Percentiles rank a stretch among this genome's conserved stretches.
Conservation (phyloP, 2,888 invertebrate genomes). For the Stratiomys singularior region DNA sequence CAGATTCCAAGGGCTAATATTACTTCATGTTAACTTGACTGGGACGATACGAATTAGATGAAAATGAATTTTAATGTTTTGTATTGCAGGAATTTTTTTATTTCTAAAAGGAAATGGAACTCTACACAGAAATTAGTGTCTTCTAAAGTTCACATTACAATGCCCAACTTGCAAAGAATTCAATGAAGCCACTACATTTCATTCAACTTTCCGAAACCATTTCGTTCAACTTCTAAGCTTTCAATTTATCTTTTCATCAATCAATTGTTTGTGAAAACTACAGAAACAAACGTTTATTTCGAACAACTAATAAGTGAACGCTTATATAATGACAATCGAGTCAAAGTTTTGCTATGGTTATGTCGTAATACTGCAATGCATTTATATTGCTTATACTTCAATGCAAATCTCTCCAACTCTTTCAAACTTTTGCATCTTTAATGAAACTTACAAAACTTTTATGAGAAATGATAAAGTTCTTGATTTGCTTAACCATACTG, state of each 20-base stretch:
- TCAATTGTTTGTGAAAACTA: background rate
- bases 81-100: too few relatives aligned
- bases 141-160: too few relatives aligned
- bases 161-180: too few relatives aligned
- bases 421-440: background rate
- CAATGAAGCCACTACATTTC: too few relatives aligned
- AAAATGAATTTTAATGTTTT: too few relatives aligned
- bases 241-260: background rate
- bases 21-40: too few relatives aligned
- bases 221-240: too few relatives aligned
- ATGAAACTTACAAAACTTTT: slow-evolving; percentile 3
- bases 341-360: slow-evolving; percentile 10
- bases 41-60: too few relatives aligned
- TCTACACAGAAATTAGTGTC: too few relatives aligned
- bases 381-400: slow-evolving; percentile 1
- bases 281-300: background rate
- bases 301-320: background rate
- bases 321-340: slow-evolving; percentile 1
- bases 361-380: background rate
- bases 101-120: too few relatives aligned
- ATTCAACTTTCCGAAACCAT: too few relatives aligned
- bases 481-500: slow-evolving; percentile 7
- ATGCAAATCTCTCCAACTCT: background rate
- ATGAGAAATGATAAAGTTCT: slow-evolving; percentile 11
- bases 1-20: too few relatives aligned